A percentile compares a stretch with the other conserved stretches of the same genome.
phyloP scores from a whole-genome alignment of 2,113 vertebrate species.

The Ahaetulla prasina region DNA sequence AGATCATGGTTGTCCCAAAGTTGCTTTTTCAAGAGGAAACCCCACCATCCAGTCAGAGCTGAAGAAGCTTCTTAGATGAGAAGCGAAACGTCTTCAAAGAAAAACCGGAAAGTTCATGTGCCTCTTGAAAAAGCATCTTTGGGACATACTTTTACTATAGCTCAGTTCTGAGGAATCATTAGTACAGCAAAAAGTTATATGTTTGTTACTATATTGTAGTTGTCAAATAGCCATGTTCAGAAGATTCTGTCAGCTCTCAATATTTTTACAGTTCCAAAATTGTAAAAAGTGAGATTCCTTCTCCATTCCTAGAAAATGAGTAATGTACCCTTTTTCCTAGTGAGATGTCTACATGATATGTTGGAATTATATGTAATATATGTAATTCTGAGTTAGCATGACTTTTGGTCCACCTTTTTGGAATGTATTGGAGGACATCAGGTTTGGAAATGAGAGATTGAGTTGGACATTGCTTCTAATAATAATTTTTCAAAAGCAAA shows the following conservation, averaged over 20 bases:
- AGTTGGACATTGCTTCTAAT: not conserved
- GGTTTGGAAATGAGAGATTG: not conserved
- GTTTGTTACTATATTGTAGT: not conserved
- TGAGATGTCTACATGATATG: not conserved
- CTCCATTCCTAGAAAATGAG: not conserved
- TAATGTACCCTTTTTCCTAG: not conserved
- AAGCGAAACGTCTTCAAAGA: too few species aligned
- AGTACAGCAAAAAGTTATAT: not conserved
- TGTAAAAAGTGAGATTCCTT: not conserved
- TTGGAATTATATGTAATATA: not conserved
- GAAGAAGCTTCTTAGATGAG: too few species aligned
- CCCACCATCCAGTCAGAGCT: too few species aligned
- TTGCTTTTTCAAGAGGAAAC: too few species aligned
- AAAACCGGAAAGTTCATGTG: too few species aligned
- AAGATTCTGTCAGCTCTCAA: not conserved
- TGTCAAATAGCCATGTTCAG: not conserved
- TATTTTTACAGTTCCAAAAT: not conserved
- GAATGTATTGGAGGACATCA: not conserved
- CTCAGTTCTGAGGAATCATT: not conserved
- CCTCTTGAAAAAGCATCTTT: too few species aligned
- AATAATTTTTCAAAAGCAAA: not conserved
- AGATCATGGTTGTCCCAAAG: too few species aligned
- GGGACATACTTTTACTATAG: too few species aligned
- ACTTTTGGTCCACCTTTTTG: not conserved
- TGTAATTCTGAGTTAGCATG: not conserved